Base-by-base conservation (phyloP, 2,888 invertebrate species). In the Diarsia mendica region DNA sequence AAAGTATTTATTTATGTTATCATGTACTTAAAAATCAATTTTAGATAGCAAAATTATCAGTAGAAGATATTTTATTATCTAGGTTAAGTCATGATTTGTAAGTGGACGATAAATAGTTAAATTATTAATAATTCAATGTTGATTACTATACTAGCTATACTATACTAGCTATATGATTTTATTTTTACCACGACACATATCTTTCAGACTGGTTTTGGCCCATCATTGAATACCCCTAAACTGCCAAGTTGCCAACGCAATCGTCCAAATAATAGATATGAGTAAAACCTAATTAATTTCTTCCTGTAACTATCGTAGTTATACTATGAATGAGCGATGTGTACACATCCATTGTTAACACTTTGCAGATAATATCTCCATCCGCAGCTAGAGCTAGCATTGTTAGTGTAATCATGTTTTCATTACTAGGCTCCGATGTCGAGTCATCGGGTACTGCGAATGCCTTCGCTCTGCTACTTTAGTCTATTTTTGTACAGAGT, bases 351-450 rank as follows among this genome's bases (percentile, higher is more conserved):
- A 85, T 87, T 88, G 87, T 87, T 88, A 77, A 69, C 75, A 49
- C 55, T 80, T 75, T 75, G 63, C 78, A 82, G 87, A 87, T 88
- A 78, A 69, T 79, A 87, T 85, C 85, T 75, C 48, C 23, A 81
- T 79, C 80, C 74, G 78, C 71, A 72, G 73, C 76, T 33, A 67
- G 77, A 74, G 80, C 75, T 23, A 67, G 79, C 77, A 82, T 87
- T 88, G 87, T 87, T 80, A 79, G 72, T 79, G 72, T 73, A 81
- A 85, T 85, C 77, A 86, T 81, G 83, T 88, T 86, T 88, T 82
- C 79, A 82, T 80, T 85, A 79, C 67, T 71, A 65, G 69, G 63
- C 66, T 81, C 63, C 67, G 58, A 77, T 77, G 82, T 75, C 67
- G 72, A 67, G 70, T 75, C 79, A 79, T 78, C 72, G 73, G 53